These are phyloP conservation scores for Arctia plantaginis DNA, from an alignment of 2,888 invertebrate species.

Conservation along the genomic window DNA sequence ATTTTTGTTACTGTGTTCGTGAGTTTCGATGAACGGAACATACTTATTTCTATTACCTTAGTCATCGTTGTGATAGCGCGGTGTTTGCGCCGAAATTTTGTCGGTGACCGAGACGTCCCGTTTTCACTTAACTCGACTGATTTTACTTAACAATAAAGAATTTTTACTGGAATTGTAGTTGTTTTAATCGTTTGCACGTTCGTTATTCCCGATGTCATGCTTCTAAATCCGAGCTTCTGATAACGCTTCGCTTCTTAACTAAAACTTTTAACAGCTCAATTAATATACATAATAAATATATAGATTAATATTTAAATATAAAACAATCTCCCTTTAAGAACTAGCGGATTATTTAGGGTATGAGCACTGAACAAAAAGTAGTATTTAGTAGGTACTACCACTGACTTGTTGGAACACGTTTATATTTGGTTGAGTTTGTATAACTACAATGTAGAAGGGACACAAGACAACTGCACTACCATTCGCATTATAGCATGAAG, in stretches of 20 bases:
- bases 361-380: constrained; percentile 24
- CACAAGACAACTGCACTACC: constrained; percentile 57
- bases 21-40: constrained; percentile 70
- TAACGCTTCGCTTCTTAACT: constrained; percentile 81
- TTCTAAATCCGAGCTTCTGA: constrained; percentile 73
- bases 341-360: constrained; percentile 15
- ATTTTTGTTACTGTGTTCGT: constrained; percentile 71
- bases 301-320: constrained; percentile 35
- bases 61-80: constrained; percentile 77
- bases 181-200: constrained; percentile 82
- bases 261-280: constrained; percentile 59
- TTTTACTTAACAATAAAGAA: constrained; percentile 84
- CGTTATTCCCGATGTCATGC: constrained; percentile 70
- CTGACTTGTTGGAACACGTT: constrained; percentile 30
- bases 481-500: constrained; percentile 78
- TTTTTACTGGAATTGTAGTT: constrained; percentile 77
- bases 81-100: constrained; percentile 65
- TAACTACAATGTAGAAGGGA: constrained; percentile 31
- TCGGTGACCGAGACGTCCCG: constrained; percentile 78
- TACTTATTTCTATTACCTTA: constrained; percentile 66
- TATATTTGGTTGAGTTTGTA: constrained; percentile 20
- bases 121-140: constrained; percentile 84
- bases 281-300: constrained; percentile 61
- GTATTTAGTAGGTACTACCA: constrained; percentile 22
- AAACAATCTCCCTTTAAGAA: constrained; percentile 31